Percentiles rank a stretch among this genome's conserved stretches.
These are phyloP conservation scores for Camponotus fellah DNA, from an alignment of 2,888 invertebrate species.

Conservation along the genomic window DNA sequence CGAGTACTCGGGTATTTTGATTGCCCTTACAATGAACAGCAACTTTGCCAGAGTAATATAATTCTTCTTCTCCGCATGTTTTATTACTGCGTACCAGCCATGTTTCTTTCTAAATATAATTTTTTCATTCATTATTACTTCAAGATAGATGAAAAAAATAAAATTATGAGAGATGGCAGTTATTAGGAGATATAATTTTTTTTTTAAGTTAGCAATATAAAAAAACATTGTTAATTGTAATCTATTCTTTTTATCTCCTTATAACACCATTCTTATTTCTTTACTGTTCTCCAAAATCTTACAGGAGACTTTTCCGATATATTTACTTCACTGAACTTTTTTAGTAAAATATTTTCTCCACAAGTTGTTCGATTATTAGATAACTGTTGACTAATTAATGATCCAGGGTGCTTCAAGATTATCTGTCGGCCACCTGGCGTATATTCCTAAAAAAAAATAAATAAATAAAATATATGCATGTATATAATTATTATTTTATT, in stretches of 20 bases:
- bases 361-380: conserved; percentile 86
- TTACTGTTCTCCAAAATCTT: conserved; percentile 59
- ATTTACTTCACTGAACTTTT: conserved; percentile 92
- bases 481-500: conserved; percentile 18
- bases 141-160: background rate
- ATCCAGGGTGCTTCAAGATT: conserved; percentile 92
- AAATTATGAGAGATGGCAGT: conserved; percentile 3
- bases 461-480: conserved; percentile 1
- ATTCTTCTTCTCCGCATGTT: conserved; percentile 91
- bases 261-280: background rate
- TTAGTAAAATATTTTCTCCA: conserved; percentile 90
- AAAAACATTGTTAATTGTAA: too few relatives aligned
- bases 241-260: background rate
- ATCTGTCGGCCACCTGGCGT: conserved; percentile 95
- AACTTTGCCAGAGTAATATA: conserved; percentile 94
- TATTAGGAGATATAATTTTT: background rate
- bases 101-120: conserved; percentile 81
- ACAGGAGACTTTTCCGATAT: conserved; percentile 88
- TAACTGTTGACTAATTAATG: conserved; percentile 86
- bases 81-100: conserved; percentile 87
- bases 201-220: background rate
- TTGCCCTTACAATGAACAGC: conserved; percentile 88
- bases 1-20: conserved; percentile 77
- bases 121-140: conserved; percentile 14
- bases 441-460: conserved; percentile 89